Conservation (phyloP, 2,888 invertebrate genomes). For the Drosophila paramelanica region DNA sequence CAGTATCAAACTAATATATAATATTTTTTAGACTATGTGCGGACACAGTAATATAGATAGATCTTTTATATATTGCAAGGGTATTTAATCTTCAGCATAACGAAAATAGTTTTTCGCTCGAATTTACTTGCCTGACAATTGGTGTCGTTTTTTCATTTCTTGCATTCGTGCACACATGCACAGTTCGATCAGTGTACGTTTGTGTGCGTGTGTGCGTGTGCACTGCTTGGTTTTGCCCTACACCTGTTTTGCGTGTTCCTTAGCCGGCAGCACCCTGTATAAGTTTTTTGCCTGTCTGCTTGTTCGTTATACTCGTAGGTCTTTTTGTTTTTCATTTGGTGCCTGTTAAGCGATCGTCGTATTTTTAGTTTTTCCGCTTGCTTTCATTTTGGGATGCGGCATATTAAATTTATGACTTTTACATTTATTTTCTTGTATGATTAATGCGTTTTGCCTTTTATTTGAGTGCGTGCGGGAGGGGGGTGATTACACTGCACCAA, state of each 20-base stretch:
- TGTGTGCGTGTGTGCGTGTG: slow-evolving; percentile 1
- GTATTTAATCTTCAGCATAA: background rate
- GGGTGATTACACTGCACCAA: slow-evolving; percentile 24
- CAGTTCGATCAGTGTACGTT: background rate
- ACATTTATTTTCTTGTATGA: slow-evolving; percentile 36
- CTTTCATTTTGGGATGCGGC: slow-evolving; percentile 47
- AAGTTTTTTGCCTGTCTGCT: slow-evolving; percentile 1
- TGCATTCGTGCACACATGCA: slow-evolving; percentile 11
- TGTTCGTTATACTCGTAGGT: slow-evolving; percentile 9
- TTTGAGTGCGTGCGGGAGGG: background rate
- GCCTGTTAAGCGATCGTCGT: slow-evolving; percentile 52
- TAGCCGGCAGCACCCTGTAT: slow-evolving; percentile 62
- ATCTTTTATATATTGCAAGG: background rate
- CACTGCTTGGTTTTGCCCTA: slow-evolving; percentile 38
- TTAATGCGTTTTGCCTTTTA: slow-evolving; percentile 42
- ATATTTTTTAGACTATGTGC: background rate
- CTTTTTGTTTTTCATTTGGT: slow-evolving; percentile 12
- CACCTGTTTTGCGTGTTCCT: slow-evolving; percentile 61
- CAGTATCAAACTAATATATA: too few species aligned
- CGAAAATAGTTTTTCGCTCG: background rate
- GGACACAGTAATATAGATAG: background rate
- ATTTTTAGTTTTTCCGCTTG: slow-evolving; percentile 66
- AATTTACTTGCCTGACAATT: slow-evolving; percentile 40
- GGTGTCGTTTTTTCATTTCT: slow-evolving; percentile 17
- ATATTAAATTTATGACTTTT: slow-evolving; percentile 34